Conservation (phyloP, 2,113 vertebrate species). For the Neodon shergylaensis region DNA sequence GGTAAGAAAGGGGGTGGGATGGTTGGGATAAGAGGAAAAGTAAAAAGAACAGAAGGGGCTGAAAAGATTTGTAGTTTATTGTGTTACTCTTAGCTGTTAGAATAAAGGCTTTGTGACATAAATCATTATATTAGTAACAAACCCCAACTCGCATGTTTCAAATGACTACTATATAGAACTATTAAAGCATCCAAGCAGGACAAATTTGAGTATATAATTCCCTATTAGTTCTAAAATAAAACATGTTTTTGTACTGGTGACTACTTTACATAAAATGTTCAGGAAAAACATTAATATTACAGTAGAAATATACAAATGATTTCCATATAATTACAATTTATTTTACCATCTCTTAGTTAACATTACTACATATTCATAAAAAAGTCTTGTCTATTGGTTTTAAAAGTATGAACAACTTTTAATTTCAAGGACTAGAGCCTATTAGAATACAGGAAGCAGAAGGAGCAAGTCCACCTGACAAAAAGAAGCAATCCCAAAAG, state of each 20-base stretch:
- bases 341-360: background rate
- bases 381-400: background rate
- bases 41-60: background rate
- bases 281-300: background rate
- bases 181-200: background rate
- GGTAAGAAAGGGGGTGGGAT: background rate
- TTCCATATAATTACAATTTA: background rate
- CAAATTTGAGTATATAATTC: background rate
- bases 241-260: background rate
- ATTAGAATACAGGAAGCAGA: background rate
- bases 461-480: background rate
- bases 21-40: background rate
- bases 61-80: conserved; percentile 3
- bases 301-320: background rate
- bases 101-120: background rate
- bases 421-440: background rate
- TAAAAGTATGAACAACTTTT: conserved; percentile 18
- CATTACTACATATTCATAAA: background rate
- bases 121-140: conserved; percentile 24
- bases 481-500: background rate
- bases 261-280: background rate
- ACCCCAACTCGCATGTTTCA: background rate
- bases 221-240: background rate
- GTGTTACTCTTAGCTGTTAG: background rate
- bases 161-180: background rate